phyloP scores from a whole-genome alignment of 2,113 vertebrate genomes.

The Cochlearius cochlearius region DNA sequence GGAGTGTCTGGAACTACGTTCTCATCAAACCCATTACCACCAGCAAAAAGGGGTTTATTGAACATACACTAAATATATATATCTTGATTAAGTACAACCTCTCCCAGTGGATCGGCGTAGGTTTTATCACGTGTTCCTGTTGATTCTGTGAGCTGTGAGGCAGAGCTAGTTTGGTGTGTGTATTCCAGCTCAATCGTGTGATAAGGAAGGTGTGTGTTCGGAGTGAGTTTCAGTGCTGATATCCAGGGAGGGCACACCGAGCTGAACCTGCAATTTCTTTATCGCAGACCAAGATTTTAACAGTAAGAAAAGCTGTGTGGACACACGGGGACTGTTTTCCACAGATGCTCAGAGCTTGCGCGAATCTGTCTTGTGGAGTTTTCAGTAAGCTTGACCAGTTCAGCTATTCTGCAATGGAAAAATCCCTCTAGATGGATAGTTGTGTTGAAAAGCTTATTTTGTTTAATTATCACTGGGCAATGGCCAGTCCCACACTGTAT shows the following conservation, averaged over 20 bases:
- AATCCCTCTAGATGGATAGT: neutral
- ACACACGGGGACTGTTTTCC: neutral
- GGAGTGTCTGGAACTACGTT: neutral
- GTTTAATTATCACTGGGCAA: neutral
- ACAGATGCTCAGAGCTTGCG: neutral
- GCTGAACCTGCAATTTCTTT: neutral
- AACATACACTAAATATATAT: neutral
- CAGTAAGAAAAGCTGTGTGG: neutral
- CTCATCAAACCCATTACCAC: neutral
- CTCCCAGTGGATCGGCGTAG: neutral
- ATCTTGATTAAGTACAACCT: neutral
- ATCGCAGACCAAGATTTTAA: neutral
- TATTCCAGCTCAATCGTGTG: neutral
- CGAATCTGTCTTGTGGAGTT: neutral
- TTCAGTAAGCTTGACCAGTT: neutral
- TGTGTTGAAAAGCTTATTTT: neutral
- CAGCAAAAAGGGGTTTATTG: neutral
- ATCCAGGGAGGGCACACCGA: neutral
- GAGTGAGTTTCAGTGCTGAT: neutral
- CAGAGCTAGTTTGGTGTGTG: neutral
- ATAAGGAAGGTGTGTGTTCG: slow-evolving; percentile 13
- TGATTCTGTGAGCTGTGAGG: slow-evolving; percentile 24
- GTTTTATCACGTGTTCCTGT: slow-evolving; percentile 35
- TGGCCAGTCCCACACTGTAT: neutral
- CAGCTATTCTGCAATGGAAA: neutral